A percentile compares a stretch with the other conserved stretches of the same genome.
Conservation (phyloP, 2,113 vertebrate species). For the Pithys albifrons region DNA sequence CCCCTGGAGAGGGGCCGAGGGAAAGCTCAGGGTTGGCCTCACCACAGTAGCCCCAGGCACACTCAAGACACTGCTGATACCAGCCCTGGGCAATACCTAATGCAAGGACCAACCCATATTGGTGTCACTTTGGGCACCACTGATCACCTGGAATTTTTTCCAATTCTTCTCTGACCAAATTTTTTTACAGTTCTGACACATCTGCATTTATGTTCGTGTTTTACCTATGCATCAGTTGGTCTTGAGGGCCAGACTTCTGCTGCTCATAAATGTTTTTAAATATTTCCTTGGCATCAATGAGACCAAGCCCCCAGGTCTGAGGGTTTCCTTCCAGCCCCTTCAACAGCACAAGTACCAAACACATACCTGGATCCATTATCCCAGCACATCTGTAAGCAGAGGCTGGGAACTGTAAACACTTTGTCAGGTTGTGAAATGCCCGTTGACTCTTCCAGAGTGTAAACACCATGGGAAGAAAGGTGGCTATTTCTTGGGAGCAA, state of each 20-base stretch:
- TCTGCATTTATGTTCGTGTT: not conserved
- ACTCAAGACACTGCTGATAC: not conserved
- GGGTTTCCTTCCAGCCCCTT: not conserved
- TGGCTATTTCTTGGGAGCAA: not conserved
- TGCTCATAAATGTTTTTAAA: not conserved
- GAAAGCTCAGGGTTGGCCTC: not conserved
- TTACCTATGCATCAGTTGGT: not conserved
- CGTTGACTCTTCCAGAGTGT: not conserved
- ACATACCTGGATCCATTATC: not conserved
- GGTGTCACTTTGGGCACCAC: not conserved
- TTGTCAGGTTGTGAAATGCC: constrained; percentile 45
- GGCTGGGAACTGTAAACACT: constrained; percentile 28
- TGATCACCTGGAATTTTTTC: not conserved
- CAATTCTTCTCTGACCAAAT: not conserved
- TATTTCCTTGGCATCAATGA: not conserved
- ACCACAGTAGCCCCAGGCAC: not conserved
- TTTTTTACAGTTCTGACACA: not conserved
- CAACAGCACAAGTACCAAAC: not conserved
- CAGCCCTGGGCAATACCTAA: not conserved
- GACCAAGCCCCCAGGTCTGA: not conserved
- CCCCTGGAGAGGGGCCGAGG: fast-evolving
- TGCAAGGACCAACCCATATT: not conserved
- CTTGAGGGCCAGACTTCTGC: not conserved
- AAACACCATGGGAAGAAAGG: constrained; percentile 31
- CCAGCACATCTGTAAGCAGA: constrained; percentile 2